These are phyloP conservation scores for Tupiocoris notatus DNA, from an alignment of 2,888 invertebrate genomes.

Conservation along the genomic window DNA sequence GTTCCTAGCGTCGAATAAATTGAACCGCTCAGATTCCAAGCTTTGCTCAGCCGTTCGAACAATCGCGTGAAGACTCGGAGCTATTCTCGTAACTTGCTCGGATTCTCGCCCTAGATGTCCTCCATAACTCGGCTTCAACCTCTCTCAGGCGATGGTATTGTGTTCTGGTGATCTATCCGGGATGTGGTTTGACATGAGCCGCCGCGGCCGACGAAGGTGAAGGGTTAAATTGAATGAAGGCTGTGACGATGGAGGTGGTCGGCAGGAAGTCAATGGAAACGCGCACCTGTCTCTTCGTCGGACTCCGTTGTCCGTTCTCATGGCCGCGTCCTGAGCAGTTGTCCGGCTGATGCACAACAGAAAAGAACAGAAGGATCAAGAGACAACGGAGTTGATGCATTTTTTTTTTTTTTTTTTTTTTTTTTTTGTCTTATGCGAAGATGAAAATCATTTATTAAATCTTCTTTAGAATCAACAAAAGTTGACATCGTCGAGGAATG, in stretches of 20 bases:
- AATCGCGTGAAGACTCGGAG: too few relatives aligned
- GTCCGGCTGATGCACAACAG: too few relatives aligned
- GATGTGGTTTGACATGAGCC: neutral
- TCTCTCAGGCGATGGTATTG: neutral
- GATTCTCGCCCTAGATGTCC: neutral
- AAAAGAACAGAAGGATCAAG: too few relatives aligned
- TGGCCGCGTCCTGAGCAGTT: neutral
- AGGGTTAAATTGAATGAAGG: neutral
- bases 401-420: too few relatives aligned
- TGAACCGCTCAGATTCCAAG: neutral
- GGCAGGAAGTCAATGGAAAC: neutral
- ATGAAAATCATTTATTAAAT: too few relatives aligned
- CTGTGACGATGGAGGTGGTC: too few relatives aligned
- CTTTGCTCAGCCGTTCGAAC: neutral
- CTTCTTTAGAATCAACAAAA: too few relatives aligned
- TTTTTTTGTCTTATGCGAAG: too few relatives aligned
- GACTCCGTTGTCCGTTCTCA: neutral
- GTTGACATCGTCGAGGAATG: too few relatives aligned
- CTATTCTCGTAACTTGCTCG: neutral
- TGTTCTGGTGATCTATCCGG: neutral
- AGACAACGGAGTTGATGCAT: too few relatives aligned
- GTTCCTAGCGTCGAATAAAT: neutral
- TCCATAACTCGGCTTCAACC: neutral
- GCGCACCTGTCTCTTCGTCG: neutral
- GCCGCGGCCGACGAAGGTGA: neutral